Evolutionary conservation across 2,113 vertebrate species (phyloP), one percentile per base, ranked within the genome.

Genomic region (Diglossa brunneiventris): DNA sequence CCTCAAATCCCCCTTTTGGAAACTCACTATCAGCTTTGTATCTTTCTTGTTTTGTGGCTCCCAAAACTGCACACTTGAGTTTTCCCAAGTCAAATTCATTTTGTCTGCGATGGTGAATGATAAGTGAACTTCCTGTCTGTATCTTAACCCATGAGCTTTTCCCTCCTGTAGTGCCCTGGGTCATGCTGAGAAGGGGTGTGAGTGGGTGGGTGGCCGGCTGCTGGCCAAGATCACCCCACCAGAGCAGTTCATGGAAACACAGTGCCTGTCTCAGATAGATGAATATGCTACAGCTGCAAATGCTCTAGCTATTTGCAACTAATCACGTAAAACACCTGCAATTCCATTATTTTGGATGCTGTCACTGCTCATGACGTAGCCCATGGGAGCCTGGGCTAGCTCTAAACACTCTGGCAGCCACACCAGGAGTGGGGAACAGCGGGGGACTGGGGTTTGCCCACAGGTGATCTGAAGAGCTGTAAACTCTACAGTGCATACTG

Each of bases 121-220:
- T 24, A n/a, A 49, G 4, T 23, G 18, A 63, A 37, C 1, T 59
- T 30, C 30, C 10, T 58, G 5, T 4, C 61, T 30, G 0, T 11
- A 16, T 24, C 24, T 42, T 47, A 44, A n/a, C 13, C 30, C 6
- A 4, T 0, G 13, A 75, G 14, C 3, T 69, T 86, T 73, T 49
- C 5, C 15, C 10, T 66, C 19, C 46, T 46, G 0, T 20, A 30
- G 13, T n/a, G 15, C 13, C 8, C 15, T 7, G 3, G 12, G 3
- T 23, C 12, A 7, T 35, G 4, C 21, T 46, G 26, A 80, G 24
- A 26, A 80, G 9, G 11, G 3, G 7, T 59, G 19, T 9, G 49
- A 14, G 49, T 2, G 13, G n/a, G 23, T 13, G 49, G 26, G 49
- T 2, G 13, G n/a, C 19, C 11, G 19, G 15, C 5, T 23, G 37